Evolutionary conservation across 2,888 invertebrate genomes (phyloP).

Genomic region (Amiota mariae): DNA sequence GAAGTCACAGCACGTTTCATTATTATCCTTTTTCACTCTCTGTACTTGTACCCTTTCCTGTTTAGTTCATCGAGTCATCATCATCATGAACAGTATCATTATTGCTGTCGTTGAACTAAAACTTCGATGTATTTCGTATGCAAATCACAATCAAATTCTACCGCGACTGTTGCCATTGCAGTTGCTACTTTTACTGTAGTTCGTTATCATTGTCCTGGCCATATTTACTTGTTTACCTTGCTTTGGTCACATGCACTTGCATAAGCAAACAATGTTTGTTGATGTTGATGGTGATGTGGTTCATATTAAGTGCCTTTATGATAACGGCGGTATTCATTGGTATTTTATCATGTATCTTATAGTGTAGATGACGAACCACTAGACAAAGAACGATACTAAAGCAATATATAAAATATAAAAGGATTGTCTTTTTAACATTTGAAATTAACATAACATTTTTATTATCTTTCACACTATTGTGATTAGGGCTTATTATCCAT

Average conservation of each 20-base stretch:
- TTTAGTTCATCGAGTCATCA: neutral
- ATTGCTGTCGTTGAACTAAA: no score
- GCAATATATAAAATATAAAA: no score
- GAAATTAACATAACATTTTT: no score
- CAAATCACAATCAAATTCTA: slow-evolving; percentile 7
- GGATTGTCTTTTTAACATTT: no score
- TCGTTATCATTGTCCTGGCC: neutral
- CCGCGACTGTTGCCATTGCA: neutral
- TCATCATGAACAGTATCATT: neutral
- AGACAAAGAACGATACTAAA: no score
- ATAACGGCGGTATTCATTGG: neutral
- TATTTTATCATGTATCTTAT: no score
- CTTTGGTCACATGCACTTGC: neutral
- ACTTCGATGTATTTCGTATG: slow-evolving; percentile 4
- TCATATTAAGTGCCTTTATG: slow-evolving; percentile 4
- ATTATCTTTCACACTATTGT: no score
- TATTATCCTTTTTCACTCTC: neutral
- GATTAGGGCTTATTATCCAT: no score
- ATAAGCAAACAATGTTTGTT: slow-evolving; percentile 15
- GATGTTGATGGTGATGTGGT: slow-evolving; percentile 10
- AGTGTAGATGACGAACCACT: no score
- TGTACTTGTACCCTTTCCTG: neutral
- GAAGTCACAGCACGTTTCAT: neutral
- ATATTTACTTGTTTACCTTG: no score
- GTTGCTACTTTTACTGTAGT: neutral